Percentiles rank a stretch among this genome's conserved stretches.
Conservation (phyloP, 2,888 invertebrate species). For the Drosophila villosipedis region DNA sequence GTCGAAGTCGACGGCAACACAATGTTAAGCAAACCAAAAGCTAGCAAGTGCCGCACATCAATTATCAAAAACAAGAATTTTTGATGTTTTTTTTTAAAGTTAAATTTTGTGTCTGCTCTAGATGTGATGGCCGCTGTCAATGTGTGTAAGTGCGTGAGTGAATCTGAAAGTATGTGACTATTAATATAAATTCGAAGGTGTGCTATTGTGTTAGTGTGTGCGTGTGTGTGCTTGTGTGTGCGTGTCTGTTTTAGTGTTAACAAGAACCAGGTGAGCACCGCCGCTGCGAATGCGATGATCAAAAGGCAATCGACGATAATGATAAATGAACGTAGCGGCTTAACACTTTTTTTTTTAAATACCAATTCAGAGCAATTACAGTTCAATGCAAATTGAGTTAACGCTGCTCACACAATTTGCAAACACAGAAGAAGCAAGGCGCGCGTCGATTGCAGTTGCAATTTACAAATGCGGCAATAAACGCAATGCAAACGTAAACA, state of each 20-base stretch:
- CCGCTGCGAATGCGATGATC: constrained; percentile 58
- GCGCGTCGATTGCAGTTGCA: constrained; percentile 40
- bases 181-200: constrained; percentile 29
- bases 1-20: constrained; percentile 25
- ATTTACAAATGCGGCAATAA: constrained; percentile 28
- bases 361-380: constrained; percentile 10
- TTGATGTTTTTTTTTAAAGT: constrained; percentile 4
- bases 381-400: constrained; percentile 15
- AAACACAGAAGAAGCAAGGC: constrained; percentile 25
- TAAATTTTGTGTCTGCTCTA: constrained; percentile 19
- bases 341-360: constrained; percentile 10
- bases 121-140: constrained; percentile 27
- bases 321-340: constrained; percentile 38
- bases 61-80: constrained; percentile 40
- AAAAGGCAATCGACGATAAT: constrained; percentile 65
- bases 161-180: constrained; percentile 44
- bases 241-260: constrained; percentile 13
- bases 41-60: constrained; percentile 21
- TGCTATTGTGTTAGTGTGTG: not conserved
- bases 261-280: constrained; percentile 54
- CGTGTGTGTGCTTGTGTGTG: not conserved
- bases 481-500: constrained; percentile 72
- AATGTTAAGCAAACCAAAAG: constrained; percentile 28
- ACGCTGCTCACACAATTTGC: constrained; percentile 13
- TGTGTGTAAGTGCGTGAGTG: constrained; percentile 25